Evolutionary conservation across 1,140 invertebrate species (phyloP).

Genomic region (Sitodiplosis mosellana): DNA sequence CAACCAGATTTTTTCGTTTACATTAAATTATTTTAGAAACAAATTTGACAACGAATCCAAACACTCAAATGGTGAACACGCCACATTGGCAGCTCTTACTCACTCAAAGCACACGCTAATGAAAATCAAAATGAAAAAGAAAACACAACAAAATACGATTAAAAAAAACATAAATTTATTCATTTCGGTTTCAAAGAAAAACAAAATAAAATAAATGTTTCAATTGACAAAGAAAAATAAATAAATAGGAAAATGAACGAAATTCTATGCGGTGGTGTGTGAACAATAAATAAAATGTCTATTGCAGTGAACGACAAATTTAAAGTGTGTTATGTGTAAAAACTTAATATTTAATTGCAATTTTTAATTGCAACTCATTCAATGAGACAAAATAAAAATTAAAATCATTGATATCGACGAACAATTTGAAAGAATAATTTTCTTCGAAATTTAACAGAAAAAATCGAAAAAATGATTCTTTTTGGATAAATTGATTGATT

Average conservation of each 20-base stretch:
- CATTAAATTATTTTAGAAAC: neutral
- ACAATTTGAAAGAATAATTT: too few species aligned
- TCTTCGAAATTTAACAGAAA: too few species aligned
- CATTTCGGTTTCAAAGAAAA: neutral
- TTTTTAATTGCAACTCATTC: too few species aligned
- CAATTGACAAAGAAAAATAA: slow-evolving; percentile 7
- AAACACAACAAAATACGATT: neutral
- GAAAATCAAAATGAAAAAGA: neutral
- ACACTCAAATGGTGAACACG: neutral
- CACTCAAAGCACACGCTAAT: neutral
- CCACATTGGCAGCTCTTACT: neutral
- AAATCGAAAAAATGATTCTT: too few species aligned
- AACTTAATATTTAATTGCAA: too few species aligned
- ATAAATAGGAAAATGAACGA: slow-evolving; percentile 10
- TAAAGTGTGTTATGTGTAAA: too few species aligned
- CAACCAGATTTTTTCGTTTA: slow-evolving; percentile 7
- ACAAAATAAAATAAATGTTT: neutral
- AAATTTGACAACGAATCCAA: slow-evolving; percentile 3
- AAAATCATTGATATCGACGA: too few species aligned
- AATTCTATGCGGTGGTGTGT: too few species aligned
- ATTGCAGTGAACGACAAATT: too few species aligned
- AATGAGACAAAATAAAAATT: too few species aligned
- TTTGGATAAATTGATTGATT: too few species aligned
- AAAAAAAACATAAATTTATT: neutral
- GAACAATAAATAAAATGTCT: too few species aligned